Conservation (phyloP, 2,888 invertebrate species). For the Lepidochitona cinerea region DNA sequence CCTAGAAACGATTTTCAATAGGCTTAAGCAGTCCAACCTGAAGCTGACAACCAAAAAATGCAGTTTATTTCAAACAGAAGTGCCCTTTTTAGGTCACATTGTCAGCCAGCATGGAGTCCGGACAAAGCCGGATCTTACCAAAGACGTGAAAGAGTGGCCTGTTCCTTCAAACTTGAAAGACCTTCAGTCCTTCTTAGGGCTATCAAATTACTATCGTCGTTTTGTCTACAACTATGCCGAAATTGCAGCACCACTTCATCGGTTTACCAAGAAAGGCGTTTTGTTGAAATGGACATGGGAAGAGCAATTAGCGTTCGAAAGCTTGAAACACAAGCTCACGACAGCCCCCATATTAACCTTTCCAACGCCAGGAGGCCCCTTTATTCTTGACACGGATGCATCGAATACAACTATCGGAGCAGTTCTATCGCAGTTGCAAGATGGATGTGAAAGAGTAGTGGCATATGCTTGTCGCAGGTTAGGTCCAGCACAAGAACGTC, state of each 20-base stretch:
- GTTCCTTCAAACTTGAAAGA: background rate
- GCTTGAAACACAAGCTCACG: background rate
- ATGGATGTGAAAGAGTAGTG: too few relatives aligned
- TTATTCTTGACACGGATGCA: background rate
- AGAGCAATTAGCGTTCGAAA: background rate
- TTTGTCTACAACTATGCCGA: background rate
- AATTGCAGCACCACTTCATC: background rate
- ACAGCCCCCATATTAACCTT: background rate
- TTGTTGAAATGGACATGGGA: background rate
- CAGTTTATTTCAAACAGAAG: background rate
- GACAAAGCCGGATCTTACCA: background rate
- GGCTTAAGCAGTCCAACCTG: too few relatives aligned
- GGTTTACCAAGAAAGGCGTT: too few relatives aligned
- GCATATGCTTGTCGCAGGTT: too few relatives aligned
- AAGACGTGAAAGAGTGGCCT: background rate
- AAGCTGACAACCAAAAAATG: background rate
- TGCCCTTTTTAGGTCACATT: background rate
- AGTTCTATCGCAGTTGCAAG: background rate
- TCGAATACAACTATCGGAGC: background rate
- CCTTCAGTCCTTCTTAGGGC: background rate
- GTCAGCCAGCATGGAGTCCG: background rate
- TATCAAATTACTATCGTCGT: background rate
- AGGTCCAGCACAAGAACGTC: too few relatives aligned
- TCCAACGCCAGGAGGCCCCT: background rate
- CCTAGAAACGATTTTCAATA: too few relatives aligned